Evolutionary conservation across 2,113 vertebrate species (phyloP).

Genomic region (Cephalopterus ornatus): DNA sequence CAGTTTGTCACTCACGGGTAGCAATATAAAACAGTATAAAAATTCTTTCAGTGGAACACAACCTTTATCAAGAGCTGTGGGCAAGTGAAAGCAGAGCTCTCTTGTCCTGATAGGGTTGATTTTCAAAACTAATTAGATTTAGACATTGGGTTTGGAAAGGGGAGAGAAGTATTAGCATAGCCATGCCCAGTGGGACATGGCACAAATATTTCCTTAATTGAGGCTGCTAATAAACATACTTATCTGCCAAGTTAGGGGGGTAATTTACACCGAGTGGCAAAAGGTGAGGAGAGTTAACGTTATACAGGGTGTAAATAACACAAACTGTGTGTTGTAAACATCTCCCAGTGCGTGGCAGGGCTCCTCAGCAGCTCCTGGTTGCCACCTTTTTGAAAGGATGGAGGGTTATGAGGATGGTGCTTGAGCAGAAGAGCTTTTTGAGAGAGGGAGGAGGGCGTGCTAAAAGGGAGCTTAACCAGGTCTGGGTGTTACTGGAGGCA

Average conservation of each 20-base stretch:
- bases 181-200: constrained; percentile 9
- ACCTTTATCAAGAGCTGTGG: constrained; percentile 52
- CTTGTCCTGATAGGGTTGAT: constrained; percentile 10
- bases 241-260: background rate
- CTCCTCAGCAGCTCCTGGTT: background rate
- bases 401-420: background rate
- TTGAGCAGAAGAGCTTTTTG: background rate
- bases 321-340: background rate
- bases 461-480: background rate
- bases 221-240: constrained; percentile 49
- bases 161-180: constrained; percentile 30
- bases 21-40: background rate
- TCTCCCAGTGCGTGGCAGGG: background rate
- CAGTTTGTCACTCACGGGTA: background rate
- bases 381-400: background rate
- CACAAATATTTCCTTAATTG: constrained; percentile 30
- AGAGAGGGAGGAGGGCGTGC: background rate
- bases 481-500: background rate
- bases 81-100: background rate
- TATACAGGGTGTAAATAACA: accelerated
- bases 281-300: background rate
- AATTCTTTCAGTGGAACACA: background rate
- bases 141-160: constrained; percentile 13
- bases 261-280: background rate
- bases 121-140: constrained; percentile 37